These are phyloP conservation scores for Sphyrna mokarran DNA, from an alignment of 2,113 vertebrate species.

Conservation along the genomic window DNA sequence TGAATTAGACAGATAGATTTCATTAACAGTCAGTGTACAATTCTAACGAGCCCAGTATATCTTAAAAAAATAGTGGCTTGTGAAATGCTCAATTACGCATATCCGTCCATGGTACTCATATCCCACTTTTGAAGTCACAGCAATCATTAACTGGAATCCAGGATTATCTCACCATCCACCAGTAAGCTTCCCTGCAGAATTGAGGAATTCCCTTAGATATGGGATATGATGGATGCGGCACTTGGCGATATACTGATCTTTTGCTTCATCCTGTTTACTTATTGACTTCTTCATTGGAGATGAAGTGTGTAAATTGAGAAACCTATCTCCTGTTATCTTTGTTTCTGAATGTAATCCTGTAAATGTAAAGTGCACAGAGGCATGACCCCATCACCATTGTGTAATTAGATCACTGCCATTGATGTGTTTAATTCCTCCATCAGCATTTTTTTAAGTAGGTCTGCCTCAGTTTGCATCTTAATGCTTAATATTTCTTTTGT, in stretches of 20 bases:
- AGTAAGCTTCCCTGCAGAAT: background rate
- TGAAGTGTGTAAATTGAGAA: background rate
- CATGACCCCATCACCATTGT: constrained; percentile 7
- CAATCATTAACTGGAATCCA: background rate
- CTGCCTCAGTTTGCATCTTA: background rate
- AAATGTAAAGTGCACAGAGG: constrained; percentile 5
- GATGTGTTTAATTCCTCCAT: background rate
- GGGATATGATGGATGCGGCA: background rate
- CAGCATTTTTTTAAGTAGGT: background rate
- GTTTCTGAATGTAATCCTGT: constrained; percentile 35
- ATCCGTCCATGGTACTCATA: background rate
- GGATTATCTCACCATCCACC: background rate
- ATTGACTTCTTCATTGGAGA: constrained; percentile 11
- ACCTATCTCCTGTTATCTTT: constrained; percentile 33
- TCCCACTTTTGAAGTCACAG: background rate
- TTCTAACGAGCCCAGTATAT: background rate
- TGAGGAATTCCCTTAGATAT: background rate
- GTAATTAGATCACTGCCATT: constrained; percentile 23
- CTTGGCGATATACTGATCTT: background rate
- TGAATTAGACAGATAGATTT: background rate
- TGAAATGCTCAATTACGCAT: background rate
- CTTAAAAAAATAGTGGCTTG: background rate
- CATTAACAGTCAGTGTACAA: background rate
- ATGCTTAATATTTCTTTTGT: background rate
- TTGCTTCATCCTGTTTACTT: constrained; percentile 20